Conservation (phyloP, 2,113 vertebrate species). For the Etia nguti region DNA sequence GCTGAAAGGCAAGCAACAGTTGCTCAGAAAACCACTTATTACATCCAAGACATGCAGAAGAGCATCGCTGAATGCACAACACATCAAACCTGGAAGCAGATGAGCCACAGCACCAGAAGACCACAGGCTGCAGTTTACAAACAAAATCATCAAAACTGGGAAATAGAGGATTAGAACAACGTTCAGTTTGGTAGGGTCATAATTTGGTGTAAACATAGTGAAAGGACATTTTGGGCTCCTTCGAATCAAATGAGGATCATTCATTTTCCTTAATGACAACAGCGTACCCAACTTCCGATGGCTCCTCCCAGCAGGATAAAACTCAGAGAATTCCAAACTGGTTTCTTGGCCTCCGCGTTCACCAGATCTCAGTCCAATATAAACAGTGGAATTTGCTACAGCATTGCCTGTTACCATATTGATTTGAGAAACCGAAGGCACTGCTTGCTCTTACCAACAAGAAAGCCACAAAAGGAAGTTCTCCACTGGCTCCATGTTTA, state of each 20-base stretch:
- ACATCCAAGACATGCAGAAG: neutral
- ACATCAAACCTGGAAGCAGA: neutral
- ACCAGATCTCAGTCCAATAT: neutral
- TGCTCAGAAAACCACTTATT: neutral
- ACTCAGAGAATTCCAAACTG: neutral
- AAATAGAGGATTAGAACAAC: neutral
- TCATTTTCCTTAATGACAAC: neutral
- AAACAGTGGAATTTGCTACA: neutral
- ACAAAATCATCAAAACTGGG: neutral
- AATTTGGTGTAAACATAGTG: neutral
- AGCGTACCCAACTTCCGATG: neutral
- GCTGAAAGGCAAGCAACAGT: neutral
- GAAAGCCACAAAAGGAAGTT: neutral
- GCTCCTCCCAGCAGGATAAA: neutral
- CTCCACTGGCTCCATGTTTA: neutral
- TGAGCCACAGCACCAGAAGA: neutral
- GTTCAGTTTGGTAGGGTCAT: neutral
- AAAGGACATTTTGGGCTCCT: neutral
- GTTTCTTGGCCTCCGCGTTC: neutral
- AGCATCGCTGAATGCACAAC: neutral
- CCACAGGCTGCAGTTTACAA: neutral
- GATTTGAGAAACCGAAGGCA: neutral
- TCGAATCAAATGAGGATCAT: rapidly evolving
- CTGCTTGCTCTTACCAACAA: neutral
- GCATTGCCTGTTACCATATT: neutral